phyloP scores from a whole-genome alignment of 2,888 invertebrate species.

The Blera fallax region DNA sequence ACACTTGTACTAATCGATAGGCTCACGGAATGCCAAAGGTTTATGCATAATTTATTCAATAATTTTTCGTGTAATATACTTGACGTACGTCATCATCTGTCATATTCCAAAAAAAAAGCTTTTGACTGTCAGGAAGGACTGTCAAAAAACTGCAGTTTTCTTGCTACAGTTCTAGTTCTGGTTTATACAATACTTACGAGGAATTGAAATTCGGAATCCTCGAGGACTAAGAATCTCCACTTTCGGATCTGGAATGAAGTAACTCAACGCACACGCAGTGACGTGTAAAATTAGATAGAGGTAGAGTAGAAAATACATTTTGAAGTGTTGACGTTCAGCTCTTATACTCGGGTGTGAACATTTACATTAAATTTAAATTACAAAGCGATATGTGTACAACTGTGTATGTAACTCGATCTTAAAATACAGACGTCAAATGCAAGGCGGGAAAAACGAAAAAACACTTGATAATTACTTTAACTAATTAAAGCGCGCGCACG shows the following conservation, averaged over 20 bases:
- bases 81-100: no score
- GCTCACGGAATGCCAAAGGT: not conserved
- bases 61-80: not conserved
- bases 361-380: no score
- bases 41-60: not conserved
- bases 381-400: no score
- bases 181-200: constrained; percentile 24
- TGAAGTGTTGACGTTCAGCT: not conserved
- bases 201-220: constrained; percentile 43
- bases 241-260: constrained; percentile 36
- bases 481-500: no score
- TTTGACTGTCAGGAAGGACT: no score
- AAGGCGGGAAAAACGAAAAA: no score
- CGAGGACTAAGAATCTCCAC: constrained; percentile 34
- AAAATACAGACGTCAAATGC: no score
- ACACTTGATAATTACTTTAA: no score
- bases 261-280: not conserved
- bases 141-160: no score
- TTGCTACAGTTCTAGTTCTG: not conserved
- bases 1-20: not conserved
- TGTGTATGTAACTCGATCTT: no score
- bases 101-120: no score
- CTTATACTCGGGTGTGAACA: no score
- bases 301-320: not conserved
- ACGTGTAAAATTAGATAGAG: not conserved